phyloP scores from a whole-genome alignment of 2,113 vertebrate genomes.

The Zosterops hypoxanthus region DNA sequence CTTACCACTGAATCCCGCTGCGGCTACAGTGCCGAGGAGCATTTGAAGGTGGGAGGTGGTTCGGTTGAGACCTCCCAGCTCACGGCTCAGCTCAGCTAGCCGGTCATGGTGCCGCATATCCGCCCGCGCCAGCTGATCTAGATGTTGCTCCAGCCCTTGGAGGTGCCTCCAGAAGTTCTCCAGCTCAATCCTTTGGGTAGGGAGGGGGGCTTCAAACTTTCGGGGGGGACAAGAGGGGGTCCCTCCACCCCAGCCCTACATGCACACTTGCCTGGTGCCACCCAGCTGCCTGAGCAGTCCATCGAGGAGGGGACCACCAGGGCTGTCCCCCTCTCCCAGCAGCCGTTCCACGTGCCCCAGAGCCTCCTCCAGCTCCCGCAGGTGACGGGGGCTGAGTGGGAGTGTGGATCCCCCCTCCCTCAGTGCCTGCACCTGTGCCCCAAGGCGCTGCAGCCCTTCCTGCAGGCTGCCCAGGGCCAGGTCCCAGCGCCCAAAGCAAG shows the following conservation, averaged over 20 bases:
- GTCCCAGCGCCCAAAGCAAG: conserved; percentile 88
- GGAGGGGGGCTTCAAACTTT: background rate
- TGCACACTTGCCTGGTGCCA: background rate
- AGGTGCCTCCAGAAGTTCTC: conserved; percentile 16
- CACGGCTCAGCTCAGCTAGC: background rate
- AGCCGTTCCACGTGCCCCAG: conserved; percentile 70
- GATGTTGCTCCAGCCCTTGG: background rate
- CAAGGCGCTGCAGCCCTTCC: conserved; percentile 64
- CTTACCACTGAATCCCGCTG: conserved; percentile 75
- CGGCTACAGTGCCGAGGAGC: conserved; percentile 65
- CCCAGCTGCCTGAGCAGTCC: conserved; percentile 6
- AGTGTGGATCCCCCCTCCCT: conserved; percentile 49
- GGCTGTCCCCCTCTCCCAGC: conserved; percentile 34
- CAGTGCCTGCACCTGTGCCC: conserved; percentile 54
- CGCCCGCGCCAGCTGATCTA: conserved; percentile 6
- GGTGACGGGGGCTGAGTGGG: conserved; percentile 45
- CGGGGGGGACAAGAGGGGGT: background rate
- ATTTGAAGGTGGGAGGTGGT: conserved; percentile 58
- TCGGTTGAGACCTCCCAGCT: conserved; percentile 73
- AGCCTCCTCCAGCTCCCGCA: conserved; percentile 75
- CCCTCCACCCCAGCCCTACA: background rate
- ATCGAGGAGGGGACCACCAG: background rate
- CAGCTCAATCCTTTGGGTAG: conserved; percentile 13
- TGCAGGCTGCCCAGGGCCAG: conserved; percentile 62
- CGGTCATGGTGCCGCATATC: conserved; percentile 25